Conservation (phyloP, 1,140 invertebrate species). For the Drosophila bocki region DNA sequence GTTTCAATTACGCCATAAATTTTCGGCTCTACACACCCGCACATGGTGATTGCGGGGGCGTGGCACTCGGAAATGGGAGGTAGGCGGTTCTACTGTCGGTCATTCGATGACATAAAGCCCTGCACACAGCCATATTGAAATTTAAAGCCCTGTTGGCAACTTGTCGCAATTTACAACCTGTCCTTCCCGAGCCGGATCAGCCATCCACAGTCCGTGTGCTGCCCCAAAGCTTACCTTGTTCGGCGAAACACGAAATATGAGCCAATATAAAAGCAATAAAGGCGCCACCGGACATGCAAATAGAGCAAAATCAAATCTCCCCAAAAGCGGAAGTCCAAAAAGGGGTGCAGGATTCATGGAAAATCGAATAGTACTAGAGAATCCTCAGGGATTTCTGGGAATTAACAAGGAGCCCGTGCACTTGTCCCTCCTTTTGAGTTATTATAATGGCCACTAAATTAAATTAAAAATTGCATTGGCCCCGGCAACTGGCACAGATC, state of each 20-base stretch:
- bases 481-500: conserved; percentile 55
- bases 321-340: conserved; percentile 44
- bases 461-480: conserved; percentile 73
- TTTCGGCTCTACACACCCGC: conserved; percentile 65
- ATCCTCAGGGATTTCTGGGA: background rate
- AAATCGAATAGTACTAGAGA: background rate
- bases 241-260: conserved; percentile 69
- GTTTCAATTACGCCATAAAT: conserved; percentile 83
- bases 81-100: conserved; percentile 10
- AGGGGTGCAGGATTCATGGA: background rate
- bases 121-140: conserved; percentile 68
- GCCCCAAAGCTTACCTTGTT: conserved; percentile 5
- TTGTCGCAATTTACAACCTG: conserved; percentile 79
- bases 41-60: conserved; percentile 17
- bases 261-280: conserved; percentile 82
- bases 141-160: conserved; percentile 79
- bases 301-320: conserved; percentile 65
- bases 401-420: background rate
- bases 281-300: conserved; percentile 37
- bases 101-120: conserved; percentile 61
- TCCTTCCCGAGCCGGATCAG: conserved; percentile 27
- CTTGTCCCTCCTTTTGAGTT: conserved; percentile 42
- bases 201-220: conserved; percentile 1
- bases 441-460: conserved; percentile 63
- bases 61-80: conserved; percentile 9